Conservation (phyloP, 2,797 vertebrate species). For the Streptopelia turtur region DNA sequence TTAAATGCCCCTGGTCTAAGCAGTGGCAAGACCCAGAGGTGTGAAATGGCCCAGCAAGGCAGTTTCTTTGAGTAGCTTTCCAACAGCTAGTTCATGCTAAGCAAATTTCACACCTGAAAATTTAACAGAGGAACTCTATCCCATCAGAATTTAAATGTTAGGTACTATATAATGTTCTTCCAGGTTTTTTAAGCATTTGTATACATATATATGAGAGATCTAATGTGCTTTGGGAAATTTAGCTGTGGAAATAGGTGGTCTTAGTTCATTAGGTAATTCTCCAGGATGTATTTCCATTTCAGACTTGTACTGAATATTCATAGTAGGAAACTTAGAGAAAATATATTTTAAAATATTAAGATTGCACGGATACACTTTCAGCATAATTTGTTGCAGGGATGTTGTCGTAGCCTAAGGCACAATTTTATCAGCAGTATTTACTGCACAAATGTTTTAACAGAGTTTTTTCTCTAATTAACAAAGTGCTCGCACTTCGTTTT, state of each 20-base stretch:
- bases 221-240: not conserved
- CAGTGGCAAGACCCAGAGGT: too few relatives aligned
- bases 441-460: not conserved
- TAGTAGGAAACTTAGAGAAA: not conserved
- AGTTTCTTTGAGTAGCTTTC: not conserved
- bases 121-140: not conserved
- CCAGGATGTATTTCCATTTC: not conserved
- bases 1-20: not conserved
- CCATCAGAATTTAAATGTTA: not conserved
- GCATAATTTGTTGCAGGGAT: not conserved
- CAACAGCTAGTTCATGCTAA: not conserved
- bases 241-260: not conserved
- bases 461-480: not conserved
- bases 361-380: not conserved
- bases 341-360: not conserved
- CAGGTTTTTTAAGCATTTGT: not conserved
- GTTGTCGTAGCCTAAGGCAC: fast-evolving
- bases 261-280: not conserved
- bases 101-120: not conserved
- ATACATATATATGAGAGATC: too few relatives aligned
- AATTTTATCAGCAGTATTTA: not conserved
- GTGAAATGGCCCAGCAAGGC: not conserved
- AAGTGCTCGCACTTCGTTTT: not conserved
- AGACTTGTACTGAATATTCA: too few relatives aligned
- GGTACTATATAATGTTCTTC: not conserved